phyloP scores from a whole-genome alignment of 2,888 invertebrate species.

The Micoletzkya japonica region DNA sequence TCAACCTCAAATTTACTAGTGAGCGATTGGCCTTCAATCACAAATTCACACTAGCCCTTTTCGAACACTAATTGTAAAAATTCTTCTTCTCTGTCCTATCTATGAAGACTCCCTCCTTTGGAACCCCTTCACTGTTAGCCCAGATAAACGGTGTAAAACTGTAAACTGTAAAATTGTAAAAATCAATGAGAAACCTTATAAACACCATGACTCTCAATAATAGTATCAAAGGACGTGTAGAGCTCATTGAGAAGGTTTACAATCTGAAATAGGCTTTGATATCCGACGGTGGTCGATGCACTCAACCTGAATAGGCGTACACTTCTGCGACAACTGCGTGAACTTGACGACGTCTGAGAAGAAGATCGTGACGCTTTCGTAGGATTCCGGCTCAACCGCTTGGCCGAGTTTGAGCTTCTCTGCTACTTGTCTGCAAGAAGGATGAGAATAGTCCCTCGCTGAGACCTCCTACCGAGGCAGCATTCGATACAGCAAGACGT shows the following conservation, averaged over 20 bases:
- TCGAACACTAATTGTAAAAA: no score
- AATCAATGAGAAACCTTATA: conserved; percentile 52
- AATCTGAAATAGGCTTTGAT: no score
- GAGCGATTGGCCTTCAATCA: no score
- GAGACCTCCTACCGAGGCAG: conserved; percentile 53
- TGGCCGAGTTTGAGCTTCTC: conserved; percentile 58
- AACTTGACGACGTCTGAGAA: conserved; percentile 61
- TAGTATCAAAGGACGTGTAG: conserved; percentile 55
- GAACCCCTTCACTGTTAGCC: no score
- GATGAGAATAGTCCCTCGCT: no score
- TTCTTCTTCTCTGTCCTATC: no score
- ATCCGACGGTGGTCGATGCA: not conserved
- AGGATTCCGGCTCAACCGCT: conserved; percentile 58
- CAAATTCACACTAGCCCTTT: no score
- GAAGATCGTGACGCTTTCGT: conserved; percentile 57
- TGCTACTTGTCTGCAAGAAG: conserved; percentile 55
- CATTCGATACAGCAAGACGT: conserved; percentile 55
- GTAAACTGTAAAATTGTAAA: no score
- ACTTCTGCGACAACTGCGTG: conserved; percentile 54
- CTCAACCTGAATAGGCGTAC: conserved; percentile 57
- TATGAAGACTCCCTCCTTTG: no score
- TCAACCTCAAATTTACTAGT: no score
- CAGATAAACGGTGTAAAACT: no score
- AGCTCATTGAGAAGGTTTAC: conserved; percentile 56
- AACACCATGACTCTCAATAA: conserved; percentile 54